These are phyloP conservation scores for Balaenoptera acutorostrata DNA, from an alignment of 2,113 vertebrate genomes.

Conservation along the genomic window DNA sequence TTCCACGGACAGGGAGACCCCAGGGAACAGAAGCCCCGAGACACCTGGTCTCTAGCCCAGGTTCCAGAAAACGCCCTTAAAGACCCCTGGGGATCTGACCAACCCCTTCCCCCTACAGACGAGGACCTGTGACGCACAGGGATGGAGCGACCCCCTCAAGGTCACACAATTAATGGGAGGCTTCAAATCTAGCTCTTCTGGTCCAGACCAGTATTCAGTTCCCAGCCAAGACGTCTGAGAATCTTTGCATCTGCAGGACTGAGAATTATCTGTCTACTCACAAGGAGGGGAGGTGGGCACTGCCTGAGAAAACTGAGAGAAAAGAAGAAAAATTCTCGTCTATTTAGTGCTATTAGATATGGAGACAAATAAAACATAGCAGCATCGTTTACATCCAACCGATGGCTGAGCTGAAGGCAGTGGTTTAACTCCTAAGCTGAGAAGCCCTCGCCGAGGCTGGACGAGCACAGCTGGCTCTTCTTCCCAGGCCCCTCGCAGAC, in stretches of 20 bases:
- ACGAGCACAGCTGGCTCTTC: rapidly evolving
- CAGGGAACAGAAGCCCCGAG: too few relatives aligned
- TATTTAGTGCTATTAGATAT: not conserved
- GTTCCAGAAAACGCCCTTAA: not conserved
- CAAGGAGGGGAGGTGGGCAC: not conserved
- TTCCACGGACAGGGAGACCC: rapidly evolving
- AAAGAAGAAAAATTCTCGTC: too few relatives aligned
- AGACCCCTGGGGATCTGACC: too few relatives aligned
- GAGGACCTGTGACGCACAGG: not conserved
- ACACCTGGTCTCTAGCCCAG: rapidly evolving
- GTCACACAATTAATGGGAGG: not conserved
- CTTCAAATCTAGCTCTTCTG: not conserved
- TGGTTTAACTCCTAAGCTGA: not conserved
- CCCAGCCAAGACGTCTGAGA: not conserved
- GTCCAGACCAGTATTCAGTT: rapidly evolving
- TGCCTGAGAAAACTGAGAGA: not conserved
- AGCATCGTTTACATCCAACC: not conserved
- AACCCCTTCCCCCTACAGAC: rapidly evolving
- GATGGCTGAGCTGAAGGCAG: not conserved
- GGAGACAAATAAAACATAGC: not conserved
- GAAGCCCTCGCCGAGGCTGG: not conserved
- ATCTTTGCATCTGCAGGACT: not conserved
- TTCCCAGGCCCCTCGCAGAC: not conserved
- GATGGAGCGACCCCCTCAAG: not conserved
- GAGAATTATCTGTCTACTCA: not conserved